Base-by-base conservation (phyloP, 2,888 invertebrate species). In the Eristalis intricaria region DNA sequence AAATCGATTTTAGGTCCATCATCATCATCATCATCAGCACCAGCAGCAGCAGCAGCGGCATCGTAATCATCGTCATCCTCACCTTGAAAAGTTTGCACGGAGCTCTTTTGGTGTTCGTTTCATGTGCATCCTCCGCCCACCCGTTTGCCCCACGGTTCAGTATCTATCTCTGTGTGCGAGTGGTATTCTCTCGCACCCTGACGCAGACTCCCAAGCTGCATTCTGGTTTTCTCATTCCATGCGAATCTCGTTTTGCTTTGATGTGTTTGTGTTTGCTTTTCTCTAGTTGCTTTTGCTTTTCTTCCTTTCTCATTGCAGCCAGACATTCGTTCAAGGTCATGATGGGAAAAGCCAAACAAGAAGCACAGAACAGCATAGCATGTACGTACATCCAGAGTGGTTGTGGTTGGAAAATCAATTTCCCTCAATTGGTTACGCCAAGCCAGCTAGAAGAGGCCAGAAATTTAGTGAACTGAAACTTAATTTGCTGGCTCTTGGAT, bases 381-480 rank as follows among this genome's bases (percentile, higher is more conserved):
- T 10, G 60, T 7, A 32, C 29, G 38, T n/a, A 35, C 23, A 8
- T 13, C 11, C 7, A 29, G 0, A 63, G 71, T 76, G 80, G 65
- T 73, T 22, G 71, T 76, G 80, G 65, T 73, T 22, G 80, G 66
- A 80, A 84, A 84, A 84, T 80, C 80, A 84, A 84, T 84, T 84
- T 83, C 68, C 79, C 71, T 71, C 75, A 84, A 79, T 84, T 75
- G 40, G 70, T 71, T 66, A 76, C 66, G 70, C 70, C 22, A 75
- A 68, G 68, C 66, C 69, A 71, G 58, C 38, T 69, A 65, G 26
- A 22, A 75, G 63, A 26, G 64, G 56, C 50, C 69, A 69, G 80
- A 76, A 80, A 84, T 80, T 84, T 71, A 80, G 70, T 84, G 61
- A 80, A 76, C 75, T 76, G 76, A 84, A 84, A 84, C 76, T 63